Base-by-base conservation (phyloP, 2,113 vertebrate genomes). In the Istiophorus platypterus region DNA sequence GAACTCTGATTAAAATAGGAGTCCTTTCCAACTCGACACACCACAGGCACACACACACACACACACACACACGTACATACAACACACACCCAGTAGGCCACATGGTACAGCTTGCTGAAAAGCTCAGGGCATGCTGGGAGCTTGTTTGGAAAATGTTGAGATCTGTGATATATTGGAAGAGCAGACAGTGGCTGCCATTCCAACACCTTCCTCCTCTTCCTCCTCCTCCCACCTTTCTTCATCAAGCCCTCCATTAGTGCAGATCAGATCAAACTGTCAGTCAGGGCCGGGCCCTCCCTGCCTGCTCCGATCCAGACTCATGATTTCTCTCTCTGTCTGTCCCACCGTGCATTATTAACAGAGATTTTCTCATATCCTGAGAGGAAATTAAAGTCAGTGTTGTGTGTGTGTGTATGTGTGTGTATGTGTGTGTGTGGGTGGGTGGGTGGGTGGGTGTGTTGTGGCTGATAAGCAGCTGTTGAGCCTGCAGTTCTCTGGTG, bases 1-100 rank as follows among this genome's bases (percentile, higher is more conserved):
- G 80, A 93, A 93, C 91, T 91, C 90, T 94, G 94, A 95, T 95
- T 94, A 95, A 94, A 95, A 94, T 87, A 62, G 51, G 54, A 24
- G 79, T 84, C 66, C 79, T 88, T 85, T 89, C 78, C 84, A 87
- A 80, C 49, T 57, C 71, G 70, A 84, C 84, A 87, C 79, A 78
- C 75, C 72, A 67, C 74, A 71, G 58, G 64, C 71, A 41, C 56
- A 66, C 65, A 65, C 61, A 66, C 42, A 74, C 37, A 29, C 56
- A 57, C 66, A 76, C 73, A 41, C 71, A 59, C 72, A 26, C 41
- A 57, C 66, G 72, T 67, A 66, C 42, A 75, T 27, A 31, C 57
- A 68, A 70, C 56, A 80, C 58, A 70, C 58, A 78, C 63, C 81
- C 66, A 54, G 27, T 63, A 61, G 45, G 65, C 34, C 66, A 56